Evolutionary conservation across 64 coral and sea anemone genomes (phyloP), one percentile per base, ranked within the genome.

Genomic region (Pocillopora damicornis): DNA sequence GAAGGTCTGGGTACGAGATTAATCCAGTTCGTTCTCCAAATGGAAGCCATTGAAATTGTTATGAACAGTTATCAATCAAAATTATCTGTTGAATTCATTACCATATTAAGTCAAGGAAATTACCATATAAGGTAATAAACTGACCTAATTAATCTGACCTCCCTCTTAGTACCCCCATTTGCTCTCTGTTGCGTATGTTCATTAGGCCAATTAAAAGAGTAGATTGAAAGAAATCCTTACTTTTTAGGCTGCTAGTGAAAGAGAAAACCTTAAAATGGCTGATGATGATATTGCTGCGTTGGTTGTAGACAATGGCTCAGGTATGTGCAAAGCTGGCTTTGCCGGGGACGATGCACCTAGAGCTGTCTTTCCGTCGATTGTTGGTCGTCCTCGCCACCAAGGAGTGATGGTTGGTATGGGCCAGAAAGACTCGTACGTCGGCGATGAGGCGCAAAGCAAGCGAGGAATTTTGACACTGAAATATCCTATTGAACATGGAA

Each of bases 311-410:
- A 95, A 95, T 91, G 93, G 93, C 13, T 95, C 93, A 18, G 93
- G 93, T 91, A 95, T 95, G 93, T 95, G 93, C 78, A 95, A 95
- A 74, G 93, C 93, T 35, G 93, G 93, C 79, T 95, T 95, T 62
- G 93, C 93, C 42, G 93, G 93, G 62, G 93, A 95, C 63, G 93
- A 94, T 91, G 93, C 93, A 77, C 93, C 93, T 8, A 69, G 93
- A 74, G 93, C 93, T 22, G 93, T 91, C 77, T 94, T 94, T 73
- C 93, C 89, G 12, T 91, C 93, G 57, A 88, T 95, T 37, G 93
- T 95, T 17, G 93, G 93, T 12, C 81, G 93, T n/a, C 88, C 88
- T 79, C 79, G 86, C 9, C 86, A 89, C 75, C 79, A 78, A 75
- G 86, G 87, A 11, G 86, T 89, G 37, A 93, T 93, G 87, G 86